Conservation (phyloP, 2,113 vertebrate genomes). For the Xiphorhynchus elegans region DNA sequence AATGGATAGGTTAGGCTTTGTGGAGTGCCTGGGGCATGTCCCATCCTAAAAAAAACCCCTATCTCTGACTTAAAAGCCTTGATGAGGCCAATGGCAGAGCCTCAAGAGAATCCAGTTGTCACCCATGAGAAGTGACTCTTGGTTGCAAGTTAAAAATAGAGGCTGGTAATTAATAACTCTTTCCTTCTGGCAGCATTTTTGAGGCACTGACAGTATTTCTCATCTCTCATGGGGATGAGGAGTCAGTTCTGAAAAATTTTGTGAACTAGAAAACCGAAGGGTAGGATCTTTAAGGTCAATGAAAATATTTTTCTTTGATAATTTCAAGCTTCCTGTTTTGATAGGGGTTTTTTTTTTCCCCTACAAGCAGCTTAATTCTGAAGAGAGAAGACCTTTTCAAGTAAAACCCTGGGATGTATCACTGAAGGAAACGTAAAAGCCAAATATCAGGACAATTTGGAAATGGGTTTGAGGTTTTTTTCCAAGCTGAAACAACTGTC, state of each 20-base stretch:
- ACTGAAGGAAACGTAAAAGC: conserved; percentile 38
- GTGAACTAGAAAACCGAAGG: conserved; percentile 6
- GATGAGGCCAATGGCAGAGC: neutral
- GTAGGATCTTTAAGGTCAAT: conserved; percentile 49
- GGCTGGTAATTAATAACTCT: neutral
- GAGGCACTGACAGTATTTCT: conserved; percentile 33
- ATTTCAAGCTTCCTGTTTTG: conserved; percentile 62
- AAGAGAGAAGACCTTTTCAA: conserved; percentile 48
- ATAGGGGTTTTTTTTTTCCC: neutral
- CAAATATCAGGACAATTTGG: conserved; percentile 23
- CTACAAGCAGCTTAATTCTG: neutral
- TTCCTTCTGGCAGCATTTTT: conserved; percentile 19
- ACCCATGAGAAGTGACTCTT: neutral
- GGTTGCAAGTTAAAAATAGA: conserved; percentile 29
- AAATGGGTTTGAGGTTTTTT: neutral
- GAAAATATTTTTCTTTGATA: conserved; percentile 65
- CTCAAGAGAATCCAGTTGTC: neutral
- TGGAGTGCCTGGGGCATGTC: neutral
- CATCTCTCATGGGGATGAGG: neutral
- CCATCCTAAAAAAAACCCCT: neutral
- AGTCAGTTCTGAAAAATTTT: conserved; percentile 41
- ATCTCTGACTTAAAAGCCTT: neutral
- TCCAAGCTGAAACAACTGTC: neutral
- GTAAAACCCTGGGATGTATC: conserved; percentile 44
- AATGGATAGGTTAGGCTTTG: neutral